Conservation (phyloP, 2,113 vertebrate genomes). For the Oreochromis aureus region DNA sequence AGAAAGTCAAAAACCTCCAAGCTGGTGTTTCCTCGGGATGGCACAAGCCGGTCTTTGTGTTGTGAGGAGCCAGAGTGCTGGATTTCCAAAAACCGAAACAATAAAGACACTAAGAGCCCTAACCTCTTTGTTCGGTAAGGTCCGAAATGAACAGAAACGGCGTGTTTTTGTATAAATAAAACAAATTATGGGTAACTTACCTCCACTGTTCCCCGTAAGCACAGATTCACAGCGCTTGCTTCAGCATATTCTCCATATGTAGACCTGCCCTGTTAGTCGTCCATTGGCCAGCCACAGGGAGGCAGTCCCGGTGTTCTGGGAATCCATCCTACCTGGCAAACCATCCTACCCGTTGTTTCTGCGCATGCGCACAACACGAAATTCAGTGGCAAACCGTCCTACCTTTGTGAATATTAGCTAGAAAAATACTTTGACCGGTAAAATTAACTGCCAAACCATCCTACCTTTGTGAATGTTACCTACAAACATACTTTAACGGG, state of each 20-base stretch:
- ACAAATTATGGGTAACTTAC: constrained; percentile 15
- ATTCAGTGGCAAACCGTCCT: no score
- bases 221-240: background rate
- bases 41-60: constrained; percentile 48
- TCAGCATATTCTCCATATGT: background rate
- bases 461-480: no score
- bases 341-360: no score
- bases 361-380: no score
- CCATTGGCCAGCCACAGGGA: constrained; percentile 11
- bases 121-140: no score
- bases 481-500: no score
- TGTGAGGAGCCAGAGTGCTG: background rate
- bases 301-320: no score
- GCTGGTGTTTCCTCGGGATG: background rate
- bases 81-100: background rate
- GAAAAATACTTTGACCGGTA: no score
- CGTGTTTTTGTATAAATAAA: background rate
- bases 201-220: background rate
- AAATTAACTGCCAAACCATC: no score
- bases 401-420: no score
- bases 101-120: background rate
- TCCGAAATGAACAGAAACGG: accelerated
- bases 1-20: background rate
- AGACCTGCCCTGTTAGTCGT: background rate
- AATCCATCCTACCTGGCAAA: no score